Conservation (phyloP, 2,113 vertebrate species). For the Myrmecobius fasciatus region DNA sequence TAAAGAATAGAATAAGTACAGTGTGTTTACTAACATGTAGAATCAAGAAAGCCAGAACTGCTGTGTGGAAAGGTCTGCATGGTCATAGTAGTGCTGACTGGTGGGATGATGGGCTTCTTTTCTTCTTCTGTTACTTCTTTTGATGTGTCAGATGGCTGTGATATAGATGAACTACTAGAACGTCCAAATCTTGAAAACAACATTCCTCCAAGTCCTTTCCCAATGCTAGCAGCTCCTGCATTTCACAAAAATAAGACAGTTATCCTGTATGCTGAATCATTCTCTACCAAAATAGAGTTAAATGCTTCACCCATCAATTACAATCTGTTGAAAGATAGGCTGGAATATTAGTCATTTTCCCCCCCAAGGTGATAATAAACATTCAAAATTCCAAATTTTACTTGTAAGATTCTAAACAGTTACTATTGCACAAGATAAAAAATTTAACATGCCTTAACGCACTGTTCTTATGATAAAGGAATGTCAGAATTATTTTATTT, state of each 20-base stretch:
- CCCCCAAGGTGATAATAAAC: conserved; percentile 63
- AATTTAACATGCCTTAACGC: neutral
- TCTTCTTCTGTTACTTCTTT: conserved; percentile 91
- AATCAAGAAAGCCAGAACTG: conserved; percentile 88
- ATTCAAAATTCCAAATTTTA: conserved; percentile 47
- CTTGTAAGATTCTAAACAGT: conserved; percentile 47
- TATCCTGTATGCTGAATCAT: conserved; percentile 26
- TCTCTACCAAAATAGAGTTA: conserved; percentile 10
- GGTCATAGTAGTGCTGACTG: conserved; percentile 77
- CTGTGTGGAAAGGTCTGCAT: conserved; percentile 85
- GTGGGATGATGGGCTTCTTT: conserved; percentile 81
- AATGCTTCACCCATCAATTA: conserved; percentile 40
- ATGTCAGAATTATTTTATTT: conserved; percentile 43
- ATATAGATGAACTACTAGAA: conserved; percentile 87
- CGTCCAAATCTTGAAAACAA: conserved; percentile 96
- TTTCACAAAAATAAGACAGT: conserved; percentile 43
- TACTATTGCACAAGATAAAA: conserved; percentile 39
- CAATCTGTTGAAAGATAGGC: conserved; percentile 5
- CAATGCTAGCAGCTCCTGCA: conserved; percentile 95
- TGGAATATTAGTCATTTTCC: conserved; percentile 57
- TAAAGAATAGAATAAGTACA: conserved; percentile 6
- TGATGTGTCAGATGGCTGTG: conserved; percentile 84
- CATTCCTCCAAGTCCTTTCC: conserved; percentile 97
- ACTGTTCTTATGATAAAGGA: conserved; percentile 16
- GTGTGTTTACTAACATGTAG: conserved; percentile 85